Conservation (phyloP, 2,888 invertebrate genomes). For the Syrista parreyssii region DNA sequence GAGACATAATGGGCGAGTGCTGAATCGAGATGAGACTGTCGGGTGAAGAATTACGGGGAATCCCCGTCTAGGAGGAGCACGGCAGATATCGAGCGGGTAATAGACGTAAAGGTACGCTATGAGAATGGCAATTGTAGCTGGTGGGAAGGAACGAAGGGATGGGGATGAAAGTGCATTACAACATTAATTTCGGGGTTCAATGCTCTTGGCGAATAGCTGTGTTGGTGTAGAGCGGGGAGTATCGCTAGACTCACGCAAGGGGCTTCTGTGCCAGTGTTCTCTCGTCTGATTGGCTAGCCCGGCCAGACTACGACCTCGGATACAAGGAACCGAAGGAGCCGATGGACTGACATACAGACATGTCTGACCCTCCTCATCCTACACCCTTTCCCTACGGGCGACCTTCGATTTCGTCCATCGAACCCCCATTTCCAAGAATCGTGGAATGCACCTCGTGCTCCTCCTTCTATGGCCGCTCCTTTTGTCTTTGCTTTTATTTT, state of each 20-base stretch:
- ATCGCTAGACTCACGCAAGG: slow-evolving; percentile 42
- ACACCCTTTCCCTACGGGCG: neutral
- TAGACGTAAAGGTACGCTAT: slow-evolving; percentile 22
- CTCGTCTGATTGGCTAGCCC: neutral
- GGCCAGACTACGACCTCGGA: neutral
- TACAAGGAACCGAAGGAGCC: neutral
- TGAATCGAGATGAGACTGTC: neutral
- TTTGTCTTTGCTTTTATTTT: neutral
- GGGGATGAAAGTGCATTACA: slow-evolving; percentile 40
- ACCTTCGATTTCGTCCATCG: neutral
- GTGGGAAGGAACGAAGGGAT: slow-evolving; percentile 2
- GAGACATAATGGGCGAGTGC: neutral
- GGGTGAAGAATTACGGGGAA: neutral
- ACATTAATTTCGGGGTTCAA: slow-evolving; percentile 53
- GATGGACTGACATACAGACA: neutral
- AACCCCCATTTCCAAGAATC: neutral
- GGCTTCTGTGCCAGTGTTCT: slow-evolving; percentile 20
- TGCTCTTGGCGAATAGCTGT: slow-evolving; percentile 37
- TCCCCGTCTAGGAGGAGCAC: slow-evolving; percentile 2
- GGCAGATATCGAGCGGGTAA: slow-evolving; percentile 13
- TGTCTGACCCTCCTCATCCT: neutral
- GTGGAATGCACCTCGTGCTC: neutral
- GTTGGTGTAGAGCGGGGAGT: slow-evolving; percentile 24
- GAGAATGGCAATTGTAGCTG: slow-evolving; percentile 19
- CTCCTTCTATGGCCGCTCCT: neutral